A percentile compares a stretch with the other conserved stretches of the same genome.
Evolutionary conservation across 2,797 vertebrate genomes (phyloP).

Genomic region (Scyliorhinus canicula): DNA sequence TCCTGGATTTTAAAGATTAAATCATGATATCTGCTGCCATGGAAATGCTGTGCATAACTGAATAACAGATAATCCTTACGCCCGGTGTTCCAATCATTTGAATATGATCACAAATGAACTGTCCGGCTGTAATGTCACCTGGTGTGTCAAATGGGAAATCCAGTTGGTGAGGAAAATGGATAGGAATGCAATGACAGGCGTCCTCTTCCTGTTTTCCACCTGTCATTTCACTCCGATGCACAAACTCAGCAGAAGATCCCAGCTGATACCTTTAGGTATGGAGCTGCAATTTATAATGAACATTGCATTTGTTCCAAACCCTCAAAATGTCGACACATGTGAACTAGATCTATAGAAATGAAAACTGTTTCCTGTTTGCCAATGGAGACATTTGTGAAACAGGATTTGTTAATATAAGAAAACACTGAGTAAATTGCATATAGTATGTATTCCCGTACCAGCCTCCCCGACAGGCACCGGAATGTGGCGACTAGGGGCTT

Average conservation of each 20-base stretch:
- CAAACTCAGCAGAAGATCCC: background rate
- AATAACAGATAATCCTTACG: background rate
- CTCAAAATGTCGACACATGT: background rate
- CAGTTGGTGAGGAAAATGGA: background rate
- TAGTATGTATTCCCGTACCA: no score
- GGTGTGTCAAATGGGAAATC: background rate
- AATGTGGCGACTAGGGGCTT: no score
- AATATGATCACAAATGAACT: background rate
- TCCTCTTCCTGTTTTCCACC: background rate
- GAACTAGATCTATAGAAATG: background rate
- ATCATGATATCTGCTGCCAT: background rate
- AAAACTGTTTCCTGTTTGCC: background rate
- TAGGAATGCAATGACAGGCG: no score
- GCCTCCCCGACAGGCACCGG: no score
- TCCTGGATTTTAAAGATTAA: no score
- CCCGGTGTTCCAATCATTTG: background rate
- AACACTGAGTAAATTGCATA: background rate
- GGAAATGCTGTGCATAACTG: background rate
- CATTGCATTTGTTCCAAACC: background rate
- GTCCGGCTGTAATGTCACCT: background rate
- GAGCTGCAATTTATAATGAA: background rate
- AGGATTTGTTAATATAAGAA: background rate
- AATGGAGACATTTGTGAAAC: background rate
- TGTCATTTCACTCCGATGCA: background rate
- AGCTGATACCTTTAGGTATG: background rate